Evolutionary conservation across 2,888 invertebrate species (phyloP), one percentile per base, ranked within the genome.

Genomic region (Abrostola tripartita): DNA sequence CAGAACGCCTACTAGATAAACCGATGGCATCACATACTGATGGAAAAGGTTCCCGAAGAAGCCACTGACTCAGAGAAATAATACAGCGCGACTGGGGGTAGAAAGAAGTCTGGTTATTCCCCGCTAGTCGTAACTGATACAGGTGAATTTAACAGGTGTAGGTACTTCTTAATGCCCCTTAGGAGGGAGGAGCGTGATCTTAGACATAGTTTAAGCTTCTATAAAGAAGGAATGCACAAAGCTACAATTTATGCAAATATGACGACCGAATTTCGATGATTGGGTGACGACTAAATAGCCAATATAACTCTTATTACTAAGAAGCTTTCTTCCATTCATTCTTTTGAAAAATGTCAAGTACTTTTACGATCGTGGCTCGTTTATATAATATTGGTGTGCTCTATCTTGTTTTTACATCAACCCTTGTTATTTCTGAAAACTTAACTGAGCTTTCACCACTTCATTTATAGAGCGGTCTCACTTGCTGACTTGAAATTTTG

Each of bases 351-450:
- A 35, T 10, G 5, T 35, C 6, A 10, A 49, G 35, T 10, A 6
- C 37, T 14, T n/a, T 40, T 47, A 44, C 37, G 0, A 53, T 24
- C 14, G 36, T 35, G 38, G 14, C 14, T 38, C 1, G 36, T 42
- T n/a, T 4, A 49, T 24, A 37, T 41, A 9, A 10, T 56, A 53
- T 24, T 24, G 37, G 41, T 68, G 74, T 69, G 70, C 65, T 40
- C 38, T 71, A 71, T 75, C 71, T 58, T 47, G 54, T 55, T 60
- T 52, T 61, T 24, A 54, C 60, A 71, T 65, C 65, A 37, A 35
- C 65, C 50, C 52, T 36, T 52, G 8, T 57, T 6, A 53, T 60
- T 57, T 49, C 40, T 54, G 42, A 8, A 50, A 69, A 73, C 24
- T 11, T 42, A 37, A 35, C n/a, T 47, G 24, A 24, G 24, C 24